Base-by-base conservation (phyloP, 1,140 invertebrate genomes). In the Homarus americanus region DNA sequence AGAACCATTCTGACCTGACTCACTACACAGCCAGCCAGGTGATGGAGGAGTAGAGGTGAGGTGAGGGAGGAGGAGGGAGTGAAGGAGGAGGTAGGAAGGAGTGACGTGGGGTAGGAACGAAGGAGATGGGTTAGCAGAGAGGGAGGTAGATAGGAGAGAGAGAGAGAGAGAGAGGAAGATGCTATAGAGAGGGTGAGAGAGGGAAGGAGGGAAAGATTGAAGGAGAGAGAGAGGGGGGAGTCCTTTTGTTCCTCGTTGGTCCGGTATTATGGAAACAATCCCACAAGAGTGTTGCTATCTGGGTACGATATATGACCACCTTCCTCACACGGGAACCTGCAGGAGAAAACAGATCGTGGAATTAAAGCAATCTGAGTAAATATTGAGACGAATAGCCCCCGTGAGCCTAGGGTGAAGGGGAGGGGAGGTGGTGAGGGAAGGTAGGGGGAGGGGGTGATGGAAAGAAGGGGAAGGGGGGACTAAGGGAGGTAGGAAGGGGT, bases 281-380 rank as follows among this genome's bases (percentile, higher is more conserved):
- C 63, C 49, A 15, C 4, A 28, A 15, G 38, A 53, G 10, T 7
- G 24, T n/a, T 10, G 41, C 44, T 53, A 32, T 80, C 34, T 32
- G 28, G 78, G 79, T 58, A 53, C 49, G 34, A 82, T n/a, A 53
- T 38, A 82, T 82, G 63, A 58, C 49, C 44, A 49, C 38, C 79
- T n/a, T 15, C 17, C 38, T 28, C 36, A 34, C 24, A 32, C 2
- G 49, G 79, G 63, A 82, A 63, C 38, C 24, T 28, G 28, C 53
- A 63, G 44, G 49, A 58, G 36, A 82, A 82, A 82, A 58, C 63
- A 53, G 63, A 63, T 36, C 49, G 34, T 20, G 38, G 28, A 82
- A 82, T 82, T 82, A 82, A 58, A 63, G 79, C 79, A 82, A 82
- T 82, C 49, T 82, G 49, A 53, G 32, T 63, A 63, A 58, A 58